Percentiles rank a stretch among this genome's conserved stretches.
Conservation (phyloP, 2,113 vertebrate species). For the Anolis sagrei region DNA sequence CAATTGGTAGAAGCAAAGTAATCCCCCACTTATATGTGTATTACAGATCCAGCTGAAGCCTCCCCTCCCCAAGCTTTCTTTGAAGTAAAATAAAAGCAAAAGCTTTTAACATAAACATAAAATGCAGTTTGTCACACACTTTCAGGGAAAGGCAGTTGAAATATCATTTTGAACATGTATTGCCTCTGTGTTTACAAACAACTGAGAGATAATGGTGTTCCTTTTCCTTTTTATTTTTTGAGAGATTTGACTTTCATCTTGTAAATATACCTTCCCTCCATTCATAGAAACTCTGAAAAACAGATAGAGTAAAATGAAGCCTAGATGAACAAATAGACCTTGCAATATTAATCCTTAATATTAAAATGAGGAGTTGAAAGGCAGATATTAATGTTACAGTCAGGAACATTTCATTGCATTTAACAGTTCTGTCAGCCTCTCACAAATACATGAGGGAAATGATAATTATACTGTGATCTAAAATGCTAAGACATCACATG, state of each 20-base stretch:
- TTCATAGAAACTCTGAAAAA: conserved; percentile 8
- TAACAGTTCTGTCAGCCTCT: conserved; percentile 28
- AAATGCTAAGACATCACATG: not conserved
- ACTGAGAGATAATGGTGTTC: not conserved
- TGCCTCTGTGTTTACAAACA: not conserved
- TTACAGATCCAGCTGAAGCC: not conserved
- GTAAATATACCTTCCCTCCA: not conserved
- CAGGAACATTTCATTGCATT: conserved; percentile 19
- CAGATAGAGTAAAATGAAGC: conserved; percentile 48
- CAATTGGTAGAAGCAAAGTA: not conserved
- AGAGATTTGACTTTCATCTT: not conserved
- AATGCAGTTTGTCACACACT: not conserved
- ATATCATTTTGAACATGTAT: no score
- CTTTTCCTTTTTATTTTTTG: not conserved
- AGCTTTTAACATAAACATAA: not conserved
- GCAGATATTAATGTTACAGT: not conserved
- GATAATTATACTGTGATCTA: conserved; percentile 3
- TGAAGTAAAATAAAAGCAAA: not conserved
- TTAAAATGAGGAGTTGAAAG: conserved; percentile 31
- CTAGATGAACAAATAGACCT: conserved; percentile 29
- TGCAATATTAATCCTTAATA: conserved; percentile 23
- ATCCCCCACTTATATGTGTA: not conserved
- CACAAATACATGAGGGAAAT: conserved; percentile 1
- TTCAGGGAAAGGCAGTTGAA: not conserved
- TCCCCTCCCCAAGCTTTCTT: not conserved